Percentiles rank a stretch among this genome's conserved stretches.
Conservation (phyloP, 2,113 vertebrate species). For the Chrysemys picta region DNA sequence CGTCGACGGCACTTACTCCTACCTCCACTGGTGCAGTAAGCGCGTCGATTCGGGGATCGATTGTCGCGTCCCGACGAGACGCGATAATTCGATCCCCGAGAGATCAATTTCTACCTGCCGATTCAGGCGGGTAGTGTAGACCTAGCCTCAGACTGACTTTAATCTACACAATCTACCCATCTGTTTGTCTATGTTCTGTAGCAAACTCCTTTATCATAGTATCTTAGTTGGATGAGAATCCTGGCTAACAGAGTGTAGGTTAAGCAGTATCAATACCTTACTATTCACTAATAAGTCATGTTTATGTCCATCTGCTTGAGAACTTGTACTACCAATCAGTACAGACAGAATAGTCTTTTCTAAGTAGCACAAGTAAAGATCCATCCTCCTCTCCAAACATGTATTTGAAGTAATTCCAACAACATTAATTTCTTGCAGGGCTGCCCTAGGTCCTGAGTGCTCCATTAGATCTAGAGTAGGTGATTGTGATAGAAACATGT, state of each 20-base stretch:
- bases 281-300: accelerated
- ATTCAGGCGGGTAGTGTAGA: too few species aligned
- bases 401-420: neutral
- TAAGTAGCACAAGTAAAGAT: neutral
- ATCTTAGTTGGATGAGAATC: neutral
- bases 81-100: too few species aligned
- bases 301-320: neutral
- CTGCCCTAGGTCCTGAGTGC: neutral
- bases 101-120: too few species aligned
- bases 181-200: neutral
- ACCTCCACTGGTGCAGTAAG: too few species aligned
- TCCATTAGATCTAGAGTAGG: neutral
- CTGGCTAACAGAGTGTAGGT: neutral
- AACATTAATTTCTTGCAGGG: neutral
- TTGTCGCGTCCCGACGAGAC: too few species aligned
- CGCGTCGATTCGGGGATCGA: too few species aligned
- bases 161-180: neutral
- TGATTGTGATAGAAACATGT: neutral
- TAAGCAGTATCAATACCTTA: neutral
- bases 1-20: too few species aligned
- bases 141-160: neutral
- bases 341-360: neutral
- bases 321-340: neutral
- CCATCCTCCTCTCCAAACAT: neutral
- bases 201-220: neutral